Evolutionary conservation across 2,888 invertebrate genomes (phyloP), one percentile per base, ranked within the genome.

Genomic region (Baronia brevicornis): DNA sequence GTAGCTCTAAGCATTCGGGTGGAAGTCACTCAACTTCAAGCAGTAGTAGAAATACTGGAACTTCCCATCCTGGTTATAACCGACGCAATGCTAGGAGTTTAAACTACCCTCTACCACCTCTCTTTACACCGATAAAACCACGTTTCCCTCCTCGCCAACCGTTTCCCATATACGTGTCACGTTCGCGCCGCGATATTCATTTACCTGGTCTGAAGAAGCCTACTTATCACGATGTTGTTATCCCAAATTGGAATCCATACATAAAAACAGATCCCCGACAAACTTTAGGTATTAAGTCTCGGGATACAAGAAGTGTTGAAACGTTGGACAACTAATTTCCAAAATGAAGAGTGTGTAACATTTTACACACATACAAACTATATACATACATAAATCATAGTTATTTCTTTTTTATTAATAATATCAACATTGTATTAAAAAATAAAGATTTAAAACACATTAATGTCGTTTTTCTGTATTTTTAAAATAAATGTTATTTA

Each of bases 161-260:
- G 50, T 26, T 57, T 51, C 40, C 46, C 2, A 35, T 43, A 18
- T 43, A 43, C 17, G 44, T 21, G 8, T 11, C 15, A 28, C 35
- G 30, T 28, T 25, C 26, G 23, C 35, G 31, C n/a, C 41, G 36
- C 17, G 39, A 34, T 15, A 3, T 38, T 39, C 39, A 49, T 32
- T 36, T 54, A 4, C 36, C 51, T 12, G 48, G 43, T 14, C 4
- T 52, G 2, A 48, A 38, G 20, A 57, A 57, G 28, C 59, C 60
- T 1, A 48, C 50, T 1, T 51, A 62, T 30, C 48, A 48, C 20
- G 52, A 59, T 34, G 50, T 63, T 3, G 41, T 58, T 3, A 54
- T 65, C 23, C 57, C 64, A 0, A 64, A 63, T 17, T 67, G 61
- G 61, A 65, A 65, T 30, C 65, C 64, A 0, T 34, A 67, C 24